Percentiles rank a stretch among this genome's conserved stretches.
These are phyloP conservation scores for Dyspetes luteomarginatus DNA, from an alignment of 2,888 invertebrate species.

Conservation along the genomic window DNA sequence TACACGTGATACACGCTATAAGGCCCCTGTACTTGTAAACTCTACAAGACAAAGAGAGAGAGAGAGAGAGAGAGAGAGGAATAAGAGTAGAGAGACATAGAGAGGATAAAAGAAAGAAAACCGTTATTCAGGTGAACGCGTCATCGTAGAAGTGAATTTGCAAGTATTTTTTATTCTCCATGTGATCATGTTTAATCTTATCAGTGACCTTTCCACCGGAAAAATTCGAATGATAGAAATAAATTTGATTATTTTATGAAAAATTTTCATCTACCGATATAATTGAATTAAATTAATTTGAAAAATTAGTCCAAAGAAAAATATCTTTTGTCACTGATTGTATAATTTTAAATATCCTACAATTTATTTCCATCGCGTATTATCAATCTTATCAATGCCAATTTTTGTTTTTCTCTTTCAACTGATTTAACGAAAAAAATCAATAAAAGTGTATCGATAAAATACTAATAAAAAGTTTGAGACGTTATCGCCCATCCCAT, in stretches of 20 bases:
- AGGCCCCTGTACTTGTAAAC: conserved; percentile 29
- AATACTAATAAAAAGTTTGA: too few species aligned
- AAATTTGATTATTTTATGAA: neutral
- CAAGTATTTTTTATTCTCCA: neutral
- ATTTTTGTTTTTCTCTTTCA: too few species aligned
- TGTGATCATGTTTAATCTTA: neutral
- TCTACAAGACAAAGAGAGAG: conserved; percentile 9
- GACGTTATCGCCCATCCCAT: neutral
- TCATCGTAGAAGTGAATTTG: conserved; percentile 6
- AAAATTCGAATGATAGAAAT: too few species aligned
- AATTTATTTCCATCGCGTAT: too few species aligned
- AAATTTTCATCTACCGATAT: too few species aligned
- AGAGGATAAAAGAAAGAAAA: conserved; percentile 39
- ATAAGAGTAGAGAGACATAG: conserved; percentile 25
- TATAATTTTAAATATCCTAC: too few species aligned
- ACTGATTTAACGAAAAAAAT: too few species aligned
- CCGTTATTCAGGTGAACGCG: conserved; percentile 17
- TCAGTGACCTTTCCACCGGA: neutral
- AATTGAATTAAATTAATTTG: too few species aligned
- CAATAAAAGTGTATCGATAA: too few species aligned
- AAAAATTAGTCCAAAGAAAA: too few species aligned
- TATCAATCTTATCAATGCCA: too few species aligned
- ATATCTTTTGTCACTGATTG: too few species aligned
- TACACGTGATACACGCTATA: conserved; percentile 31
- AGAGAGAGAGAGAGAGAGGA: neutral